Evolutionary conservation across 2,888 invertebrate species (phyloP).

Genomic region (Harpagoxenus sublaevis): DNA sequence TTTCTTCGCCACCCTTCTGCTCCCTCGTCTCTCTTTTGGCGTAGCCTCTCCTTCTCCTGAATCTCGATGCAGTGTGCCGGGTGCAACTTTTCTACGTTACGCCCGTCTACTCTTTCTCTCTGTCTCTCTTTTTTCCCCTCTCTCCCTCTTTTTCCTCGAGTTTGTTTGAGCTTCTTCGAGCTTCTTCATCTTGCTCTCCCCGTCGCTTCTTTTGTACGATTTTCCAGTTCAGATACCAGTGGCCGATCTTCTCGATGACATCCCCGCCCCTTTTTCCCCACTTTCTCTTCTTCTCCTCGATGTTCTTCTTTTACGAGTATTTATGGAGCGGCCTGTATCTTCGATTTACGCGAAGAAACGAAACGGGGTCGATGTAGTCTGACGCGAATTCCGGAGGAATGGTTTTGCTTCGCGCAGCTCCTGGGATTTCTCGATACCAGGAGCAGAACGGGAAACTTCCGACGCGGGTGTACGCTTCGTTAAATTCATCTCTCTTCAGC

Average conservation of each 20-base stretch:
- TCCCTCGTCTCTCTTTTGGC: constrained; percentile 48
- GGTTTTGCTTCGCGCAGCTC: constrained; percentile 1
- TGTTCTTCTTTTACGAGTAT: constrained; percentile 52
- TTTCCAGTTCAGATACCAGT: constrained; percentile 33
- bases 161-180: constrained; percentile 26
- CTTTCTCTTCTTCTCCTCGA: constrained; percentile 20
- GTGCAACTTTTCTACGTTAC: constrained; percentile 84
- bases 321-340: constrained; percentile 53
- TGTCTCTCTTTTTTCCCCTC: background rate
- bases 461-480: constrained; percentile 28
- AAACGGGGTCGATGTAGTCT: constrained; percentile 45
- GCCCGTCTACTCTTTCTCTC: constrained; percentile 62
- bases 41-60: constrained; percentile 63
- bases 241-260: constrained; percentile 27
- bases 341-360: constrained; percentile 40
- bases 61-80: constrained; percentile 84
- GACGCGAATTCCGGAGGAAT: constrained; percentile 53
- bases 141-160: constrained; percentile 7
- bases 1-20: constrained; percentile 57
- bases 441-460: background rate
- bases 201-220: background rate
- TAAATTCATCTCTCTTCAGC: constrained; percentile 25
- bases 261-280: background rate
- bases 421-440: background rate
- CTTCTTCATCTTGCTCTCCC: constrained; percentile 19